phyloP scores from a whole-genome alignment of 1,140 invertebrate species.

The Uloborus diversus region DNA sequence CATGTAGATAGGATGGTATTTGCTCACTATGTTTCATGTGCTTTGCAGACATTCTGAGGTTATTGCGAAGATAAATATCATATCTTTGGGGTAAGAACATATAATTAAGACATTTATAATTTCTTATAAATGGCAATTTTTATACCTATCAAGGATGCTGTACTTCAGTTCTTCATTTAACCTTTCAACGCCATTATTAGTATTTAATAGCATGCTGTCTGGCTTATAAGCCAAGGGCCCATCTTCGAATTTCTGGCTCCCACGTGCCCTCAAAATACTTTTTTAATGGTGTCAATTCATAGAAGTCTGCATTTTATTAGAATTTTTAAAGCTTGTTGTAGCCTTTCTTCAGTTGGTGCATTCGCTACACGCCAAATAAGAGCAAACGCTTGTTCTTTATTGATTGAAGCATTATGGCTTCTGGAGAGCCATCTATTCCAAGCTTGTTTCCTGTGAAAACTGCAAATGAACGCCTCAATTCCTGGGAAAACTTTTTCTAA shows the following conservation, averaged over 20 bases:
- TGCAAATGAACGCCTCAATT: slow-evolving; percentile 18
- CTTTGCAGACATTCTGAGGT: background rate
- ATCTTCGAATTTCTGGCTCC: background rate
- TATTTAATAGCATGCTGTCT: background rate
- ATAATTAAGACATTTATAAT: background rate
- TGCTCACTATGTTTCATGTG: background rate
- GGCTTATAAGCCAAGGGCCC: slow-evolving; percentile 6
- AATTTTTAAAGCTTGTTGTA: background rate
- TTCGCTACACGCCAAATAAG: background rate
- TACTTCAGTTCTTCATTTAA: slow-evolving; percentile 1
- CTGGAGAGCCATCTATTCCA: slow-evolving; percentile 27
- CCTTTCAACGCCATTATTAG: slow-evolving; percentile 9
- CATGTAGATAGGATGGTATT: background rate
- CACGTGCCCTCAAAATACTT: slow-evolving; percentile 6
- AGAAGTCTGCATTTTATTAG: background rate
- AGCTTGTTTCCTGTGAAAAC: slow-evolving; percentile 23
- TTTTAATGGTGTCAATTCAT: background rate
- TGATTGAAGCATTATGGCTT: background rate
- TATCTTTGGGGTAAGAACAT: background rate
- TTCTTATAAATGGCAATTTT: slow-evolving; percentile 5
- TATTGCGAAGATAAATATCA: background rate
- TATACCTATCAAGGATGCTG: background rate
- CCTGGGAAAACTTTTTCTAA: slow-evolving; percentile 9
- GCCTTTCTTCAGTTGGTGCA: slow-evolving; percentile 5
- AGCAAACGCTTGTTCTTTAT: background rate